Conservation (phyloP, 2,113 vertebrate genomes). For the Lucifuga dentata region DNA sequence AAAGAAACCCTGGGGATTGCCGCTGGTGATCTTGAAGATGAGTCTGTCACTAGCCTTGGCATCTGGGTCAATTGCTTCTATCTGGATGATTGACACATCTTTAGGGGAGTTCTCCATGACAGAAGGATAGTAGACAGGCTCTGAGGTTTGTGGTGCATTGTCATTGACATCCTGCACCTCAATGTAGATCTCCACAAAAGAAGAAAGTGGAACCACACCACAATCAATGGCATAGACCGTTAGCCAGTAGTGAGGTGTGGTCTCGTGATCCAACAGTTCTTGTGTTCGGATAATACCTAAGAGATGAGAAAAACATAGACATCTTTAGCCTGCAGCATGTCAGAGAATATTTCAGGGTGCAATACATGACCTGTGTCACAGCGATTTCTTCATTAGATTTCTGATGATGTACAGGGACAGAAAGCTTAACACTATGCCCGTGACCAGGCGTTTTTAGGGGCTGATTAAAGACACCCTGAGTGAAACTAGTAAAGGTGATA, state of each 20-base stretch:
- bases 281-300: constrained; percentile 90
- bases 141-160: constrained; percentile 93
- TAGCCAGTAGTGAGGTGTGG: constrained; percentile 94
- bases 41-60: constrained; percentile 90
- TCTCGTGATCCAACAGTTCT: constrained; percentile 92
- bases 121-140: constrained; percentile 95
- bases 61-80: constrained; percentile 94
- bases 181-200: constrained; percentile 93
- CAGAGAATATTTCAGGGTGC: constrained; percentile 11
- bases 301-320: constrained; percentile 23
- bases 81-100: constrained; percentile 92
- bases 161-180: constrained; percentile 97
- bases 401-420: constrained; percentile 11
- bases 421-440: constrained; percentile 23
- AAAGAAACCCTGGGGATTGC: constrained; percentile 99
- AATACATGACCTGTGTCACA: constrained; percentile 4
- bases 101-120: constrained; percentile 96
- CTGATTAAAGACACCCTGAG: constrained; percentile 6
- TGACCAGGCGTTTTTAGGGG: constrained; percentile 1
- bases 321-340: constrained; percentile 5
- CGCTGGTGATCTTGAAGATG: constrained; percentile 93
- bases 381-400: constrained; percentile 30
- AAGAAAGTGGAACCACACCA: constrained; percentile 91
- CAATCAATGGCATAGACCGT: constrained; percentile 94
- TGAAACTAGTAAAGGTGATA: constrained; percentile 56